A percentile compares a stretch with the other conserved stretches of the same genome.
phyloP scores from a whole-genome alignment of 1,140 invertebrate genomes.

The Ostrea edulis region DNA sequence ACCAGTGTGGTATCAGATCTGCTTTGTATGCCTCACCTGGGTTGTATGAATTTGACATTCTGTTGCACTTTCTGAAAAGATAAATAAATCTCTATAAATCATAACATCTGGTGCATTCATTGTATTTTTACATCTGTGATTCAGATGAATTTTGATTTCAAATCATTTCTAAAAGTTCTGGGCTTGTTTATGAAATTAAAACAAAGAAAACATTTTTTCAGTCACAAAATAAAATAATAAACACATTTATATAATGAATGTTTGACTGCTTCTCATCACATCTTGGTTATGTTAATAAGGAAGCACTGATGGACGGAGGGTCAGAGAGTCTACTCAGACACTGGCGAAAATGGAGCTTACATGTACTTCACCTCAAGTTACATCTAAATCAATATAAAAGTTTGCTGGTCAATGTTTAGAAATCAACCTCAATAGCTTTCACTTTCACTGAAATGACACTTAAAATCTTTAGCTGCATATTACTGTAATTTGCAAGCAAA shows the following conservation, averaged over 20 bases:
- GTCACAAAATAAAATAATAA: neutral
- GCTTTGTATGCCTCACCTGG: neutral
- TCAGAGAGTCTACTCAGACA: too few species aligned
- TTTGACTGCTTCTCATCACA: neutral
- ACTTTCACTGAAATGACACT: too few species aligned
- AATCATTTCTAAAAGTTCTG: neutral
- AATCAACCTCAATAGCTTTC: too few species aligned
- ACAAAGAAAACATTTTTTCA: neutral
- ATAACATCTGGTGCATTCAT: neutral
- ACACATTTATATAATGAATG: neutral
- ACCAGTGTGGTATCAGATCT: too few species aligned
- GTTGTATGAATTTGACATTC: slow-evolving; percentile 19
- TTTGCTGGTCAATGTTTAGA: too few species aligned
- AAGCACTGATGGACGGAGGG: too few species aligned
- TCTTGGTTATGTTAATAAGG: too few species aligned
- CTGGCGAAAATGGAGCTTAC: too few species aligned
- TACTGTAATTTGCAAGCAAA: too few species aligned
- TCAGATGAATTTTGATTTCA: neutral
- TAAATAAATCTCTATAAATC: neutral
- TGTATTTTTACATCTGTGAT: neutral
- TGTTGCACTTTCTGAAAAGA: slow-evolving; percentile 5
- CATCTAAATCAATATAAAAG: too few species aligned
- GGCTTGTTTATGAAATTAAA: neutral
- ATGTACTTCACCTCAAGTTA: too few species aligned
- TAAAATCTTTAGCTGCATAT: too few species aligned